These are phyloP conservation scores for Oryzias javanicus DNA, from an alignment of 2,113 vertebrate species.

Conservation along the genomic window DNA sequence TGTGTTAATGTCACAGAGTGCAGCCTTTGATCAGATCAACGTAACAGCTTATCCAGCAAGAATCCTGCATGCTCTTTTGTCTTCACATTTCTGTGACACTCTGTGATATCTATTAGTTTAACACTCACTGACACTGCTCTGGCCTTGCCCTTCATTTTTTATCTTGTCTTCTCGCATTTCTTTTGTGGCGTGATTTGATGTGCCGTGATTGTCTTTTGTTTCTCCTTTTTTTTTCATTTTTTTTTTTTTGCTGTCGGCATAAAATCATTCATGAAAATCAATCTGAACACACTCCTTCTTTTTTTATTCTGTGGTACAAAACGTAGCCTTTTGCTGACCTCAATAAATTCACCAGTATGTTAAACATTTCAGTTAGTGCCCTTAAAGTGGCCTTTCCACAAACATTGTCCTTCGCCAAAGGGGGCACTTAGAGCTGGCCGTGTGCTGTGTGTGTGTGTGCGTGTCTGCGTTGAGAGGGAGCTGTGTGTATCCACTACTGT, in stretches of 20 bases:
- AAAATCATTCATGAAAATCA: constrained; percentile 73
- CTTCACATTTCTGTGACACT: constrained; percentile 30
- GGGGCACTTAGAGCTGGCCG: constrained; percentile 16
- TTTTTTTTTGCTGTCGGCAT: constrained; percentile 46
- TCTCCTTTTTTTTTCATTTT: too few species aligned
- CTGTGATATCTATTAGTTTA: constrained; percentile 54
- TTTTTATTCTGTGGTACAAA: constrained; percentile 48
- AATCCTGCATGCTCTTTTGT: constrained; percentile 34
- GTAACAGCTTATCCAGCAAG: constrained; percentile 15
- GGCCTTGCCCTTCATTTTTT: constrained; percentile 53
- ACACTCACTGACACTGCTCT: constrained; percentile 47
- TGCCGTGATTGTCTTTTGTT: constrained; percentile 63
- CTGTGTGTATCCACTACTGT: constrained; percentile 10
- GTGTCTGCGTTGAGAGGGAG: constrained; percentile 10
- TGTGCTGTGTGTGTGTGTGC: constrained; percentile 9
- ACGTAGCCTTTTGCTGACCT: constrained; percentile 71
- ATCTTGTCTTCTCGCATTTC: constrained; percentile 33
- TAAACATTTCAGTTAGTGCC: constrained; percentile 71
- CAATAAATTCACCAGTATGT: constrained; percentile 71
- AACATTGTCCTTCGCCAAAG: constrained; percentile 51
- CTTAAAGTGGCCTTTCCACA: constrained; percentile 65
- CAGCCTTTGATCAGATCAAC: constrained; percentile 16
- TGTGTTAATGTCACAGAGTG: constrained; percentile 10
- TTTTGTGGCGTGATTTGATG: constrained; percentile 61
- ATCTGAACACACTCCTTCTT: constrained; percentile 46